Evolutionary conservation across 2,888 invertebrate genomes (phyloP).

Genomic region (Aelia acuminata): DNA sequence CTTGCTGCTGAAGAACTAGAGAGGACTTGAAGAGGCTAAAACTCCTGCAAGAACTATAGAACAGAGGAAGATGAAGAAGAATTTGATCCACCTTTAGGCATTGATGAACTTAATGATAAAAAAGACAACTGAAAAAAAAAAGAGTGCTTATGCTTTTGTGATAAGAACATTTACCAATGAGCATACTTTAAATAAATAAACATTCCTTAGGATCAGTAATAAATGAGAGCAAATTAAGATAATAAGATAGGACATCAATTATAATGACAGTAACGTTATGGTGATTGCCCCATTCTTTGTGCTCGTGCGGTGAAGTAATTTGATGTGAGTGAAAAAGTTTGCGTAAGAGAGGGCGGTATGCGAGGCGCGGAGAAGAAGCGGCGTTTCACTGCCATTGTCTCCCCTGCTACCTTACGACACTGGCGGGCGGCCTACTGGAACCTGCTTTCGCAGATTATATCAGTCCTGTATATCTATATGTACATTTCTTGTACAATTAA

Average conservation of each 20-base stretch:
- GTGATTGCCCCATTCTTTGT: conserved; percentile 5
- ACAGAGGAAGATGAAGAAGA: too few species aligned
- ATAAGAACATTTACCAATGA: too few species aligned
- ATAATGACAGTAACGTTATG: background rate
- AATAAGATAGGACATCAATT: background rate
- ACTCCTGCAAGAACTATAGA: too few species aligned
- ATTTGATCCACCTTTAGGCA: too few species aligned
- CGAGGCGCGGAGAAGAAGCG: background rate
- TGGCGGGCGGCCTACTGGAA: background rate
- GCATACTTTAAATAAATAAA: too few species aligned
- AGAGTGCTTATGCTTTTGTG: too few species aligned
- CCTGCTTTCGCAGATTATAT: conserved; percentile 26
- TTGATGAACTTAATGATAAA: too few species aligned
- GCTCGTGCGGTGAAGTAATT: background rate
- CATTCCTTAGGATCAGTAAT: background rate
- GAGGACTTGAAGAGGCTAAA: too few species aligned
- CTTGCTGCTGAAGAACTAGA: too few species aligned
- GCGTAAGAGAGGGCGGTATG: conserved; percentile 12
- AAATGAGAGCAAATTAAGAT: background rate
- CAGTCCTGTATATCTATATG: background rate
- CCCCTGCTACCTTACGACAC: background rate
- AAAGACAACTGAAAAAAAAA: too few species aligned
- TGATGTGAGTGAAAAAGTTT: conserved; percentile 23
- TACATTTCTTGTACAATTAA: background rate
- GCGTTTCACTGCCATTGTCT: conserved; percentile 43